Conservation (phyloP, 2,888 invertebrate genomes). For the Chrysolina americana region DNA sequence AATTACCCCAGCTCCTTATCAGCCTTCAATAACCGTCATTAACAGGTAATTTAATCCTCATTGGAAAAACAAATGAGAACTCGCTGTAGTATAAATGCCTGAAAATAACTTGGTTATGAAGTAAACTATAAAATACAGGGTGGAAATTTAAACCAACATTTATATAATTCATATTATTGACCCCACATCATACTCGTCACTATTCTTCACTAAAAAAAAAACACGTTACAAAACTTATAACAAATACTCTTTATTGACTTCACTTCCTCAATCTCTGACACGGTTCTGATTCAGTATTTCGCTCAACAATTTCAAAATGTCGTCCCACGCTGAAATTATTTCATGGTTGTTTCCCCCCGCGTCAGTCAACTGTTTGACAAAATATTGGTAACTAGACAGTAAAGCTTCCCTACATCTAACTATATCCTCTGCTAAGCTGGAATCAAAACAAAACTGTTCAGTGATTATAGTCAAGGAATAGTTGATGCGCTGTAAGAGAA, state of each 20-base stretch:
- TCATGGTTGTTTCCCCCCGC: slow-evolving; percentile 55
- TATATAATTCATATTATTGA: too few species aligned
- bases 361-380: slow-evolving; percentile 63
- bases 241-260: slow-evolving; percentile 18
- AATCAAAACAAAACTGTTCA: slow-evolving; percentile 58
- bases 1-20: too few species aligned
- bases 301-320: slow-evolving; percentile 55
- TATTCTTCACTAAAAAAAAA: background rate
- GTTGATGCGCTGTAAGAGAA: background rate
- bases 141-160: too few species aligned
- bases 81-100: too few species aligned
- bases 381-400: slow-evolving; percentile 59
- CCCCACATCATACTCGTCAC: background rate
- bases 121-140: too few species aligned
- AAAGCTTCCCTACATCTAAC: slow-evolving; percentile 62
- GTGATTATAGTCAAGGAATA: background rate
- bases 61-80: too few species aligned
- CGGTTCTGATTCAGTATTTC: slow-evolving; percentile 49
- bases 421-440: slow-evolving; percentile 71
- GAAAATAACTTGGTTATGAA: too few species aligned
- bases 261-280: slow-evolving; percentile 7
- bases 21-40: too few species aligned
- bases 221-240: slow-evolving; percentile 16
- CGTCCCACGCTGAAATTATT: slow-evolving; percentile 57
- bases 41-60: too few species aligned